Percentiles rank a stretch among this genome's conserved stretches.
phyloP scores from a whole-genome alignment of 2,113 vertebrate genomes.

The Nansenia antarctica region DNA sequence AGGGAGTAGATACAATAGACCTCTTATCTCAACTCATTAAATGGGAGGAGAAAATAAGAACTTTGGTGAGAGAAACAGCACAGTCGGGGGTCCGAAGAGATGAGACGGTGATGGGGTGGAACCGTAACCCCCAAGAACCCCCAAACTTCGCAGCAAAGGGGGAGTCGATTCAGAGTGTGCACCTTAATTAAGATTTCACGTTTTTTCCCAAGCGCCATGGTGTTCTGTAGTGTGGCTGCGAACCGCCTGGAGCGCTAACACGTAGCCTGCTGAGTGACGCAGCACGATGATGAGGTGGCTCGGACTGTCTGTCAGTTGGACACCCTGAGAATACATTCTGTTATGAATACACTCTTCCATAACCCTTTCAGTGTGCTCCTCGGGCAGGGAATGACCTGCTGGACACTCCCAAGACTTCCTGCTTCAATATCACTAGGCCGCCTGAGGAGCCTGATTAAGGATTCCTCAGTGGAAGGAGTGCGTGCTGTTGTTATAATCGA shows the following conservation, averaged over 20 bases:
- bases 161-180: conserved; percentile 32
- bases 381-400: too few species aligned
- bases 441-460: too few species aligned
- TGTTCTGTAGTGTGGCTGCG: conserved; percentile 48
- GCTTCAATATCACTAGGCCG: too few species aligned
- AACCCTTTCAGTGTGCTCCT: too few species aligned
- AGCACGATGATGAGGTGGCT: conserved; percentile 32
- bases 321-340: background rate
- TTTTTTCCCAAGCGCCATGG: conserved; percentile 48
- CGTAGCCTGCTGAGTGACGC: conserved; percentile 48
- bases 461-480: too few species aligned
- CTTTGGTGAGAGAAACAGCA: conserved; percentile 23
- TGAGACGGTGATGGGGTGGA: conserved; percentile 22
- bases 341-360: too few species aligned
- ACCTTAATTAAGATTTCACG: conserved; percentile 68
- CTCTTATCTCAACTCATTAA: conserved; percentile 51
- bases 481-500: too few species aligned
- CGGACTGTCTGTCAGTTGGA: conserved; percentile 34
- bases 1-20: conserved; percentile 53
- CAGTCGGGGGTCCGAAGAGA: conserved; percentile 6
- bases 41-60: conserved; percentile 52
- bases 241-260: conserved; percentile 36
- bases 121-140: conserved; percentile 34
- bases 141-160: conserved; percentile 41
- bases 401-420: too few species aligned